phyloP scores from a whole-genome alignment of 2,113 vertebrate species.

The Deroptyus accipitrinus region DNA sequence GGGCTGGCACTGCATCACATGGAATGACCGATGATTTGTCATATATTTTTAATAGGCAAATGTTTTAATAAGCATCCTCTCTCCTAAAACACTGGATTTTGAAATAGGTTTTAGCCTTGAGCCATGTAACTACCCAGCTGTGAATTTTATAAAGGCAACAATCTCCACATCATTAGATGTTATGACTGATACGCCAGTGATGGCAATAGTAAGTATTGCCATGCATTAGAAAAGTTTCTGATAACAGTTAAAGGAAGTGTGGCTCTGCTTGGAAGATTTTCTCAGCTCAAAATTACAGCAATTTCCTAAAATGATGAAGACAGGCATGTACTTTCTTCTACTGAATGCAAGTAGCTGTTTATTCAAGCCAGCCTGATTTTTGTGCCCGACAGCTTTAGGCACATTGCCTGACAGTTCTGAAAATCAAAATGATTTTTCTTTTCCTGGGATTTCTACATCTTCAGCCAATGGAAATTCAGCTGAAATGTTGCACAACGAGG shows the following conservation, averaged over 20 bases:
- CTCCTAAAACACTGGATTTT: constrained; percentile 76
- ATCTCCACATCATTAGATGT: constrained; percentile 81
- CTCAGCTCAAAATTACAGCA: not conserved
- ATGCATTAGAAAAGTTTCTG: constrained; percentile 65
- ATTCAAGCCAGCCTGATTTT: not conserved
- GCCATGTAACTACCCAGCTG: constrained; percentile 84
- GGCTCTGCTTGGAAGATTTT: constrained; percentile 27
- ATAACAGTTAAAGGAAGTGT: constrained; percentile 41
- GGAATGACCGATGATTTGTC: constrained; percentile 77
- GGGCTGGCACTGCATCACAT: constrained; percentile 77
- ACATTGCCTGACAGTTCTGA: not conserved
- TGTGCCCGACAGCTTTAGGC: not conserved
- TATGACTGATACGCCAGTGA: constrained; percentile 69
- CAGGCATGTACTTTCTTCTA: not conserved
- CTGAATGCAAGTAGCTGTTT: not conserved
- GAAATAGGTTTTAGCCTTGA: constrained; percentile 82
- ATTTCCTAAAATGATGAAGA: not conserved
- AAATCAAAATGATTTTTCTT: not conserved
- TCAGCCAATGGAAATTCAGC: not conserved
- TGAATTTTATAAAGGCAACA: constrained; percentile 82
- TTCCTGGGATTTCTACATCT: not conserved
- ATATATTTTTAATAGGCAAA: constrained; percentile 84
- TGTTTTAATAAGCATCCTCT: constrained; percentile 81
- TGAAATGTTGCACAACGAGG: not conserved
- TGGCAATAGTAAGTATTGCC: constrained; percentile 60